Evolutionary conservation across 2,888 invertebrate genomes (phyloP).

Genomic region (Villa cingulata): DNA sequence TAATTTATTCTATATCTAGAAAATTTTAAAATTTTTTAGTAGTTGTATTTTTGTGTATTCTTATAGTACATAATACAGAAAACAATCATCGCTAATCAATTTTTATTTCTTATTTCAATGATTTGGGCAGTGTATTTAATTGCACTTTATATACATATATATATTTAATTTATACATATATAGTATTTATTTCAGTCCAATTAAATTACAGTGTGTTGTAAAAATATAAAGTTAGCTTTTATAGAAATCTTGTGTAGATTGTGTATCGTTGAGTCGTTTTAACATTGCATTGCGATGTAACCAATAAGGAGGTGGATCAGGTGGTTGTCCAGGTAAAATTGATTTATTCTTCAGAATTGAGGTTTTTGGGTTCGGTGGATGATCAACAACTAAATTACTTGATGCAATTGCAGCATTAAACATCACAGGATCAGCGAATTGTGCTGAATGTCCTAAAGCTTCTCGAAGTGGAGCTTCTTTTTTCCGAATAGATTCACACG

Average conservation of each 20-base stretch:
- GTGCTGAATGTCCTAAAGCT: conserved; percentile 24
- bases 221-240: conserved; percentile 38
- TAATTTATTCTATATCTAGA: too few species aligned
- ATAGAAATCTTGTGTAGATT: conserved; percentile 35
- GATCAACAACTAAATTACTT: conserved; percentile 21
- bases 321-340: conserved; percentile 31
- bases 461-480: conserved; percentile 32
- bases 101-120: too few species aligned
- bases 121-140: too few species aligned
- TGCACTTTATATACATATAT: too few species aligned
- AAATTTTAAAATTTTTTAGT: too few species aligned
- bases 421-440: conserved; percentile 36
- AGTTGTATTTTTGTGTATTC: too few species aligned
- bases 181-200: too few species aligned
- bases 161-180: too few species aligned
- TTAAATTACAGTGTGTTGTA: too few species aligned
- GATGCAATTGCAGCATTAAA: conserved; percentile 29
- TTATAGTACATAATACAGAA: too few species aligned
- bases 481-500: conserved; percentile 51
- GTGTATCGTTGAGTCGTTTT: conserved; percentile 35
- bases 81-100: too few species aligned
- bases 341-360: conserved; percentile 46
- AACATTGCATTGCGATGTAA: conserved; percentile 36
- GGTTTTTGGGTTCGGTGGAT: conserved; percentile 30
- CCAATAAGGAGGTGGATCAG: conserved; percentile 37